Base-by-base conservation (phyloP, 2,113 vertebrate species). In the human region DNA sequence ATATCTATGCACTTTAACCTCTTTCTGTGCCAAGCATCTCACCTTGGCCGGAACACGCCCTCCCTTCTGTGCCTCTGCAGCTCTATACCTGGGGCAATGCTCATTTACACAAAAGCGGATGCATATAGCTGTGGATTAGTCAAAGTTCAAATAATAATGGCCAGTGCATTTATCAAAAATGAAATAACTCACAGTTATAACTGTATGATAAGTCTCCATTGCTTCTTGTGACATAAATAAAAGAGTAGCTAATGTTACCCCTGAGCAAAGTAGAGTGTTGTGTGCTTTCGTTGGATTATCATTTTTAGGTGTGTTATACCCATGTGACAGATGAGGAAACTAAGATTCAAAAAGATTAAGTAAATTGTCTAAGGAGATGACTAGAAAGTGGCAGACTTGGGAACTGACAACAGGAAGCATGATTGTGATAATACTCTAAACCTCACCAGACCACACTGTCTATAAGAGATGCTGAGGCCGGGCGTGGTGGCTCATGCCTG, bases 271-370 rank as follows among this genome's bases (percentile, higher is more conserved):
- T 38, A 81, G 22, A 4, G 12, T 64, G 64, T 43, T 4, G 3
- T n/a, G 16, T 17, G 22, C 35, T 94, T 64, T 85, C 3, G 5
- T 85, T 76, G 66, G 45, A 8, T 84, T 75, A 32, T 81, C 32
- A 55, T 52, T 30, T 80, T 83, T 25, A 68, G 43, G 5, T 85
- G 45, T 45, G 55, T 79, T 90, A 27, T 66, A 61, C 57, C 23
- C 50, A 18, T 59, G 14, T 84, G 79, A 38, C 22, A 96, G 89
- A 35, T 64, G 50, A 97, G 70, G 89, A 93, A 93, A 50, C 40
- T 10, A 79, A 72, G n/a, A 85, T 76, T 90, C 43, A 38, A 79
- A 92, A 84, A 96, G 66, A 72, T 92, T 45, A 87, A 55, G 52
- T 48, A 45, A 75, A 84, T 83, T 86, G 70, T 6, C 32, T 27